Conservation (phyloP, 2,797 vertebrate species). For the Emydoidea blandingii region DNA sequence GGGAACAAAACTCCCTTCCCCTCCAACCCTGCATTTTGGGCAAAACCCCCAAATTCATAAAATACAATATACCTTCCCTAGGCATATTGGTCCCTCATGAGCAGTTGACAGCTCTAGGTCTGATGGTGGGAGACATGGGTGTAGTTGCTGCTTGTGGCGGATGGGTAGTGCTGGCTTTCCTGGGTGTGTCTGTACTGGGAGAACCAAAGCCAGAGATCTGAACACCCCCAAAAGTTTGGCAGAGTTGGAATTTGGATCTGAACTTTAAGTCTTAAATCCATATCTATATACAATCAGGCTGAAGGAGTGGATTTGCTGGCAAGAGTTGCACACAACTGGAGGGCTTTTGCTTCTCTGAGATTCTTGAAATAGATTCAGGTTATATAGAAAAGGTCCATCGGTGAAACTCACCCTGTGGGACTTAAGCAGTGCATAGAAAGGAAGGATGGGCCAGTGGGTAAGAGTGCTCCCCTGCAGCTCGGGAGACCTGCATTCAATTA, state of each 20-base stretch:
- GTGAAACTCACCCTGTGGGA: not conserved
- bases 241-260: not conserved
- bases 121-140: not conserved
- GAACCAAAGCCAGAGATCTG: not conserved
- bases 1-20: not conserved
- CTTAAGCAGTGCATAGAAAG: not conserved
- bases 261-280: not conserved
- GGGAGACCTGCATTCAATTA: not conserved
- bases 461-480: not conserved
- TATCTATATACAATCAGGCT: not conserved
- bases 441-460: not conserved
- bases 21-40: not conserved
- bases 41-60: slow-evolving; percentile 17
- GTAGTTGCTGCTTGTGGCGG: not conserved
- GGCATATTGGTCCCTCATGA: not conserved
- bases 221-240: not conserved
- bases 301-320: not conserved
- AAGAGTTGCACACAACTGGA: not conserved
- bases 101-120: slow-evolving; percentile 28
- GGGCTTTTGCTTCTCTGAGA: slow-evolving; percentile 28
- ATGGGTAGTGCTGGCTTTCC: not conserved
- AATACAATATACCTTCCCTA: slow-evolving; percentile 22
- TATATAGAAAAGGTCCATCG: not conserved
- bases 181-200: not conserved
- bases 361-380: not conserved